Evolutionary conservation across 2,113 vertebrate species (phyloP).

Genomic region (Vulpes ferrilata): DNA sequence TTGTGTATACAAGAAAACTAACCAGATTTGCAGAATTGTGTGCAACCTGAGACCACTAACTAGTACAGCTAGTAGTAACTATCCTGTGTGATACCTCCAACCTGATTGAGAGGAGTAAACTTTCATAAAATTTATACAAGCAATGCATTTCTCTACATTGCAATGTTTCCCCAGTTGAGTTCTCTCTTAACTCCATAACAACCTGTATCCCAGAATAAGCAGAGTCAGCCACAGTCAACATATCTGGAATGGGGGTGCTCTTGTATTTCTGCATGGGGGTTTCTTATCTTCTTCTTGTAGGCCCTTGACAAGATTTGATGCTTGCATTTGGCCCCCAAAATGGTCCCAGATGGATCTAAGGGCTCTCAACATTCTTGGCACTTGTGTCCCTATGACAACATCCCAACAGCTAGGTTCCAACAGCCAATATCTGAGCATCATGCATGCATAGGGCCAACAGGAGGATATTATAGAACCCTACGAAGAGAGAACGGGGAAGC

Average conservation of each 20-base stretch:
- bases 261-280: not conserved
- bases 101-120: not conserved
- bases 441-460: fast-evolving
- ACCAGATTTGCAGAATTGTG: not conserved
- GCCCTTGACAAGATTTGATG: not conserved
- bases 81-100: not conserved
- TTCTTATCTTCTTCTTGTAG: not conserved
- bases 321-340: not conserved
- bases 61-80: not conserved
- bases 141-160: not conserved
- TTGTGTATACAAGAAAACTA: not conserved
- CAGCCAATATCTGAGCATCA: not conserved
- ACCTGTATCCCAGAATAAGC: not conserved
- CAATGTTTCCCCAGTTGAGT: no score
- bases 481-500: not conserved
- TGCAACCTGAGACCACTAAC: not conserved
- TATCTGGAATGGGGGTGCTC: not conserved
- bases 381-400: not conserved
- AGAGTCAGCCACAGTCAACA: not conserved
- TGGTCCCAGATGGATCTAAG: not conserved
- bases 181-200: not conserved
- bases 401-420: not conserved
- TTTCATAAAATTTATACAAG: not conserved
- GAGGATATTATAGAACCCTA: not conserved
- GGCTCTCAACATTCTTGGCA: not conserved